These are phyloP conservation scores for Drosophila imparisetae DNA, from an alignment of 2,888 invertebrate genomes.

Conservation along the genomic window DNA sequence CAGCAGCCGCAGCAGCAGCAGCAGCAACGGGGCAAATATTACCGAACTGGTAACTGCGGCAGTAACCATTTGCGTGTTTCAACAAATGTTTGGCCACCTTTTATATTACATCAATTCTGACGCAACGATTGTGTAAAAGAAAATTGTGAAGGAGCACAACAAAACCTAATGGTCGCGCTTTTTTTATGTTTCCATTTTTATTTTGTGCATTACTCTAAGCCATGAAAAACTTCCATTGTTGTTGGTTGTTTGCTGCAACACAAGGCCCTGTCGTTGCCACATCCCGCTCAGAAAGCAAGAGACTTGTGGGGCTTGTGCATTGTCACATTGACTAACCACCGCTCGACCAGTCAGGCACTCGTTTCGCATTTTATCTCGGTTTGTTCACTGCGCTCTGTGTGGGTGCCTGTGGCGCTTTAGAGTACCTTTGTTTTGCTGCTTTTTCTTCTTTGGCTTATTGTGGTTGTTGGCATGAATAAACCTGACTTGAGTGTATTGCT, in stretches of 20 bases:
- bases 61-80: constrained; percentile 38
- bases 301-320: constrained; percentile 46
- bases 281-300: constrained; percentile 15
- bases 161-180: constrained; percentile 53
- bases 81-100: constrained; percentile 76
- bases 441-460: constrained; percentile 32
- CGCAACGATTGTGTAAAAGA: constrained; percentile 58
- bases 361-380: constrained; percentile 41
- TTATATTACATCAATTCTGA: constrained; percentile 63
- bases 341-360: constrained; percentile 30
- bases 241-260: constrained; percentile 45
- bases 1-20: background rate
- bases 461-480: constrained; percentile 54
- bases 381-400: constrained; percentile 24
- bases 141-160: constrained; percentile 44
- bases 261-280: background rate
- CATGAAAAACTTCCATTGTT: constrained; percentile 58
- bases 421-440: constrained; percentile 62
- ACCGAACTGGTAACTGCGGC: constrained; percentile 13
- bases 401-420: constrained; percentile 51
- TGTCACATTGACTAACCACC: constrained; percentile 66
- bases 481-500: constrained; percentile 61
- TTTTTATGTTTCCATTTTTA: constrained; percentile 42
- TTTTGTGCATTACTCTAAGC: constrained; percentile 35
- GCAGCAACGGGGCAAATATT: constrained; percentile 19